A percentile compares a stretch with the other conserved stretches of the same genome.
phyloP scores from a whole-genome alignment of 2,797 vertebrate species.

The Rhyacichthys aspro region DNA sequence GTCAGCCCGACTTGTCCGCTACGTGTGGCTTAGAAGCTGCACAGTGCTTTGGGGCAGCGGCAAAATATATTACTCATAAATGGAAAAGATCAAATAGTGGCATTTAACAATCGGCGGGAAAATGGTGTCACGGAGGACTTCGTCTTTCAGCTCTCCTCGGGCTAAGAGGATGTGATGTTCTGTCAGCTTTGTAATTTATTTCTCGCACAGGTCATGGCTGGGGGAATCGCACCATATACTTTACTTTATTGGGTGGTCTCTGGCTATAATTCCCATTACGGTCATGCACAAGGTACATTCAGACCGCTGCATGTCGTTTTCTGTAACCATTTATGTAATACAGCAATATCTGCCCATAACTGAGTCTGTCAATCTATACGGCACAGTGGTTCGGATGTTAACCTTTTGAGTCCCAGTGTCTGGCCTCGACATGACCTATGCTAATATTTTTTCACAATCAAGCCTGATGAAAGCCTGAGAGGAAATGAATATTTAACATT shows the following conservation, averaged over 20 bases:
- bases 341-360: constrained; percentile 41
- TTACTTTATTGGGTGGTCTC: constrained; percentile 40
- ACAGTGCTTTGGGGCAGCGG: constrained; percentile 32
- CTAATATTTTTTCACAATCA: constrained; percentile 43
- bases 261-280: constrained; percentile 46
- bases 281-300: constrained; percentile 29
- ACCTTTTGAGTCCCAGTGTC: constrained; percentile 56
- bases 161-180: constrained; percentile 62
- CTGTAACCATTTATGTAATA: constrained; percentile 38
- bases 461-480: constrained; percentile 24
- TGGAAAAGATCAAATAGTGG: constrained; percentile 72
- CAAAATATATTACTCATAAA: constrained; percentile 51
- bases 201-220: constrained; percentile 58
- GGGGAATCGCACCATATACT: constrained; percentile 45
- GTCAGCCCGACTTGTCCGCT: constrained; percentile 25
- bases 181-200: constrained; percentile 67
- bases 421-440: constrained; percentile 45
- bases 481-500: constrained; percentile 42
- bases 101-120: constrained; percentile 67
- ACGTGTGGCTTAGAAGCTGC: constrained; percentile 21
- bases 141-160: constrained; percentile 52
- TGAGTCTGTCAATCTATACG: constrained; percentile 40
- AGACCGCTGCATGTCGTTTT: constrained; percentile 7
- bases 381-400: constrained; percentile 38
- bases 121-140: constrained; percentile 59